Evolutionary conservation across 1,140 invertebrate species (phyloP), one percentile per base, ranked within the genome.

Genomic region (Onthophagus taurus): DNA sequence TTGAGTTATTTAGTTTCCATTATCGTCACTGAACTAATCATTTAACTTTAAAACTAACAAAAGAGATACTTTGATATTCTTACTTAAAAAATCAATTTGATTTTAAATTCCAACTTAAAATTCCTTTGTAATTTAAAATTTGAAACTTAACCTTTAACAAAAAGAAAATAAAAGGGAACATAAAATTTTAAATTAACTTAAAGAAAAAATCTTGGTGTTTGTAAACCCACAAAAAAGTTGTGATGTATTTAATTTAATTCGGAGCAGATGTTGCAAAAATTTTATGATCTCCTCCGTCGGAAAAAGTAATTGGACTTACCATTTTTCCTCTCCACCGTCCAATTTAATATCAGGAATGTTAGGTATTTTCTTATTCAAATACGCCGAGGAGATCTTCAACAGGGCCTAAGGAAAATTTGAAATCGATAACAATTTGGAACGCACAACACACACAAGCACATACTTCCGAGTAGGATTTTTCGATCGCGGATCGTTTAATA

Each of bases 391-490:
- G 58, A 92, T 85, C 71, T 93, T 93, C 37, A 91, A 72, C 46
- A 94, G 66, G 17, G 87, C 84, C 82, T 89, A 64, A 72, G 73
- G 63, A 52, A 65, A 64, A 55, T 50, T 48, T 38, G 57, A 45
- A 45, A 44, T 44, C 34, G 26, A 24, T 38, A 42, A 38, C 17
- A 35, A 44, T 12, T 43, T 29, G 8, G 18, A 43, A 39, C 35
- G 21, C 42, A 18, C 34, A 30, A 21, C 21, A 31, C 33, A 13
- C 26, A 24, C 11, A 11, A 41, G 8, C 4, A 60, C 64, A 71
- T 75, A 90, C 89, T 76, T 95, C 90, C 1, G 88, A 90, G 67
- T 96, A 96, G 11, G 89, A 89, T 63, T 92, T 95, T 66, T 97
- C 92, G 51, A 96, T 87, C 14, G 85, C 78, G 13, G 89, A 90